Evolutionary conservation across 2,797 vertebrate species (phyloP), one percentile per base, ranked within the genome.

Genomic region (Picus viridis): DNA sequence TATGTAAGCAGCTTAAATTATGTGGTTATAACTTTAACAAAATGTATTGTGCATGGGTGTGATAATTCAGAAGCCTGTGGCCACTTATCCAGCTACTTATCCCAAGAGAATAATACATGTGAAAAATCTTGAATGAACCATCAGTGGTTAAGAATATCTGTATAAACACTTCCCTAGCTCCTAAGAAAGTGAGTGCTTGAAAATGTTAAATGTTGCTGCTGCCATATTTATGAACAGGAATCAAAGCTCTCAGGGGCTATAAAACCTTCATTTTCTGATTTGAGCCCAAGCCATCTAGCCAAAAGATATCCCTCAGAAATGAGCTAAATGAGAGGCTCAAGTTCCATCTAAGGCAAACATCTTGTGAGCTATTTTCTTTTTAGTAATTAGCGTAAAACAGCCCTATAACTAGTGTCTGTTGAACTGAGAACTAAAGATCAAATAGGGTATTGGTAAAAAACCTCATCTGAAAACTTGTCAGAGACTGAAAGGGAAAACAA

Each of bases 21-120:
- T 58, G 79, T 67, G 94, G 94, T 91, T 93, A 75, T 70, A 88
- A 91, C 79, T 90, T 81, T 68, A 95, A 82, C 56, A 93, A 96
- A 92, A 89, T 88, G 69, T 92, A 84, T 86, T 92, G 89, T 94
- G 76, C 61, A 73, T 79, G 27, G 61, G 18, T 32, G 26, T 87
- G 54, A 86, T 94, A 93, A 95, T 87, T 95, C 80, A 81, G 83
- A 86, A 93, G 77, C 81, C 73, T 63, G 65, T 83, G 86, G 73
- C 79, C 91, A 47, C 92, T 95, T 94, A 81, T 18, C 79, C 93
- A 89, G 43, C 47, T 88, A 39, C 73, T 80, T 85, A 72, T 84
- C 94, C 94, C 81, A 19, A 43, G 63, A 83, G 96, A 83, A 92
- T 88, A 36, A 62, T 45, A 36, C 24, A 20, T 11, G 54, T 81